These are phyloP conservation scores for Scaptomyza flava DNA, from an alignment of 2,888 invertebrate species.

Conservation along the genomic window DNA sequence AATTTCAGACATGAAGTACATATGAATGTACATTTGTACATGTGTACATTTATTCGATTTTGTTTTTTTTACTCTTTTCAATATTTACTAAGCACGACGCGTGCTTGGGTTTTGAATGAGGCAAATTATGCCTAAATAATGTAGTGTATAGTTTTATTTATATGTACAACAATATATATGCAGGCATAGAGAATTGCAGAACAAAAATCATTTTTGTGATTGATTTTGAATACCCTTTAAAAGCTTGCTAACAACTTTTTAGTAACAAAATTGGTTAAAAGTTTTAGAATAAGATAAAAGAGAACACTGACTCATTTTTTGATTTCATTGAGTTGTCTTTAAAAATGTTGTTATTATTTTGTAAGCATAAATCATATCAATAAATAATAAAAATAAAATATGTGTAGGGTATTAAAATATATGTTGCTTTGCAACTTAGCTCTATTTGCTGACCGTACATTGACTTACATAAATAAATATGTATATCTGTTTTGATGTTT, in stretches of 20 bases:
- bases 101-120: conserved; percentile 73
- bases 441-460: conserved; percentile 42
- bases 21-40: conserved; percentile 10
- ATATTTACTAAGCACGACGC: conserved; percentile 72
- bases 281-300: no score
- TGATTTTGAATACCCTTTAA: conserved; percentile 13
- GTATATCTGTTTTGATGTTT: conserved; percentile 27
- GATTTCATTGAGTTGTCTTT: no score
- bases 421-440: conserved; percentile 19
- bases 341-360: background rate
- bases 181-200: background rate
- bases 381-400: conserved; percentile 1
- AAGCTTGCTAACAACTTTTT: background rate
- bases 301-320: no score
- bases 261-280: no score
- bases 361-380: background rate
- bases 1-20: conserved; percentile 42
- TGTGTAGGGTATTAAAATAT: conserved; percentile 36
- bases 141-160: conserved; percentile 20
- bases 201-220: background rate
- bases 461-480: conserved; percentile 40
- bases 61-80: conserved; percentile 59
- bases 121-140: conserved; percentile 51
- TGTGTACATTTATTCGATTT: conserved; percentile 45
- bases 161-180: background rate